A percentile compares a stretch with the other conserved stretches of the same genome.
phyloP scores from a whole-genome alignment of 1,140 invertebrate genomes.

The Globodera rostochiensis region DNA sequence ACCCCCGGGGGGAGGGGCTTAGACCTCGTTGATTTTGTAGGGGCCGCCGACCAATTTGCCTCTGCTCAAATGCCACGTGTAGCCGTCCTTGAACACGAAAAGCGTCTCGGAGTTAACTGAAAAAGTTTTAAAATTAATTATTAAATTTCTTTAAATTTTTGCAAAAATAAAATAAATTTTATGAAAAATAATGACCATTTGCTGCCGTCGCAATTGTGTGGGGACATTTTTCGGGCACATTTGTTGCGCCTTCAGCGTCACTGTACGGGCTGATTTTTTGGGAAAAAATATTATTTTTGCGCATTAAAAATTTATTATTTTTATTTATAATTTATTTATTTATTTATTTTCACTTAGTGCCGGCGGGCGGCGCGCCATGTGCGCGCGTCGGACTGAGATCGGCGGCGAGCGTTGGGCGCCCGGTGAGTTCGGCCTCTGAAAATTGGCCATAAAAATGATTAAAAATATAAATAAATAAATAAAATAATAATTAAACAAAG shows the following conservation, averaged over 20 bases:
- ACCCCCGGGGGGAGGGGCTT: too few relatives aligned
- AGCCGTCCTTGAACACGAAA: slow-evolving; percentile 22
- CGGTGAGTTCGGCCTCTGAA: not conserved
- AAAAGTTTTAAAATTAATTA: not conserved
- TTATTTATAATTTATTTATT: not conserved
- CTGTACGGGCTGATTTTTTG: not conserved
- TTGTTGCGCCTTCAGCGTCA: not conserved
- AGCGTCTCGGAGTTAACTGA: slow-evolving; percentile 10
- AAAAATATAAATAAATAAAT: too few relatives aligned
- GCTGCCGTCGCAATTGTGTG: not conserved
- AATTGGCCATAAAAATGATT: not conserved
- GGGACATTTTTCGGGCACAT: slow-evolving; percentile 15
- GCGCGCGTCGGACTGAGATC: not conserved
- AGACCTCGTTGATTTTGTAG: slow-evolving; percentile 24
- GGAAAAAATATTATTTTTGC: not conserved
- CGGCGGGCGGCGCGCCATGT: not conserved
- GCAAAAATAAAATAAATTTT: not conserved
- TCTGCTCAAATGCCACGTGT: slow-evolving; percentile 26
- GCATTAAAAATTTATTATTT: too few relatives aligned
- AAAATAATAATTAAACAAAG: not conserved
- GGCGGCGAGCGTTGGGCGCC: not conserved
- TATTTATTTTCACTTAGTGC: not conserved
- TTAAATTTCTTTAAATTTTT: too few relatives aligned
- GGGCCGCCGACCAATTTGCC: slow-evolving; percentile 18
- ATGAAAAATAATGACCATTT: not conserved